phyloP scores from a whole-genome alignment of 2,113 vertebrate genomes.

The Eulemur rufifrons region DNA sequence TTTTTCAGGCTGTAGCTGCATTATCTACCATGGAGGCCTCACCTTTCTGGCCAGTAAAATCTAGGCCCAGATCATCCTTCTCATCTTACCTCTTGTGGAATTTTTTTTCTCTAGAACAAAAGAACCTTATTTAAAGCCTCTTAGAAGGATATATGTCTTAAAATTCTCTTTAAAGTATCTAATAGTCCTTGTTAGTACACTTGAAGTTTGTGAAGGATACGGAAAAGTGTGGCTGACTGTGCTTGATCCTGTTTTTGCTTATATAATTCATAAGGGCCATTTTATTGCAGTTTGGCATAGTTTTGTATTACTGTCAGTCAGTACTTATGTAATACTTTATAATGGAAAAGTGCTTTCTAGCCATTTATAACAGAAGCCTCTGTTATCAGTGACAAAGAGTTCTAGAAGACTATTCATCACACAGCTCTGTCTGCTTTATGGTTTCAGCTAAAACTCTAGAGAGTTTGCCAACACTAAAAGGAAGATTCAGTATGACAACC shows the following conservation, averaged over 20 bases:
- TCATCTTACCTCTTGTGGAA: not conserved
- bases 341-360: slow-evolving; percentile 25
- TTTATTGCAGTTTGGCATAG: not conserved
- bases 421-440: slow-evolving; percentile 4
- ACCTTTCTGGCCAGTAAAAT: not conserved
- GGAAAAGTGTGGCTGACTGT: not conserved
- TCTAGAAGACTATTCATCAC: not conserved
- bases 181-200: not conserved
- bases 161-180: not conserved
- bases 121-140: not conserved
- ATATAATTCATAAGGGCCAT: slow-evolving; percentile 29
- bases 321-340: slow-evolving; percentile 27
- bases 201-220: not conserved
- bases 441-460: slow-evolving; percentile 3
- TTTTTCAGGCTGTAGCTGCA: not conserved
- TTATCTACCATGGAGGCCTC: accelerated
- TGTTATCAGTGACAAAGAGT: slow-evolving; percentile 44
- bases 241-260: not conserved
- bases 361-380: slow-evolving; percentile 8
- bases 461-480: not conserved
- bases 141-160: not conserved
- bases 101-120: not conserved
- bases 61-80: not conserved
- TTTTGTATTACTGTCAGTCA: not conserved
- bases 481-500: not conserved